Evolutionary conservation across 2,888 invertebrate genomes (phyloP), one percentile per base, ranked within the genome.

Genomic region (Latheticus oryzae): DNA sequence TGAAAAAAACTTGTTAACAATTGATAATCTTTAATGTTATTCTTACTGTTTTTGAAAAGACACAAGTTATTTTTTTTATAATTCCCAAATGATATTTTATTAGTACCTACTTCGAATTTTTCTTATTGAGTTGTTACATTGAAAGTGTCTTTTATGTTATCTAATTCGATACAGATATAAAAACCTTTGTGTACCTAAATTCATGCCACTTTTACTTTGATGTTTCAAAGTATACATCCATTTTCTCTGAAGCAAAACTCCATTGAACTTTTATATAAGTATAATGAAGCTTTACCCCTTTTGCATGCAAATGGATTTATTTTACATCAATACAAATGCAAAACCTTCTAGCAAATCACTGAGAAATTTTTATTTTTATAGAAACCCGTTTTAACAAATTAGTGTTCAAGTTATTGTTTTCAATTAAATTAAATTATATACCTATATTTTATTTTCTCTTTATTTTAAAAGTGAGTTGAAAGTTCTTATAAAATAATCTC

Each of bases 271-370:
- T 37, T 48, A 5, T 33, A 11, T 17, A n/a, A 51, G 23, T 12
- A 30, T 51, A 51, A 38, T 40, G 28, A 51, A 51, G 51, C n/a
- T 37, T 37, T 37, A 26, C 50, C 37, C 37, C 16, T 51, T n/a
- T 13, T 26, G 38, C 30, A 38, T 51, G n/a, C 40, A 38, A 37
- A 45, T 45, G 30, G 45, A 26, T 4, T 11, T 37, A 24, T 13
- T 9, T 19, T 17, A 28, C 15, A 50, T 11, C 38, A 38, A 50
- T 50, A 26, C 38, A 12, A 47, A 45, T 3, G 30, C 19, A 4
- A 11, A n/a, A 2, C 16, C 11, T 23, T 23, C 24, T 24, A 7
- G 28, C 15, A 42, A 42, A 42, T 42, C 42, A 28, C 24, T 42
- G 28, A 5, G 5, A 32, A 13, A 32, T 15, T 16, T 13, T 32